These are phyloP conservation scores for Ataeniobius toweri DNA, from an alignment of 2,797 vertebrate species.

Conservation along the genomic window DNA sequence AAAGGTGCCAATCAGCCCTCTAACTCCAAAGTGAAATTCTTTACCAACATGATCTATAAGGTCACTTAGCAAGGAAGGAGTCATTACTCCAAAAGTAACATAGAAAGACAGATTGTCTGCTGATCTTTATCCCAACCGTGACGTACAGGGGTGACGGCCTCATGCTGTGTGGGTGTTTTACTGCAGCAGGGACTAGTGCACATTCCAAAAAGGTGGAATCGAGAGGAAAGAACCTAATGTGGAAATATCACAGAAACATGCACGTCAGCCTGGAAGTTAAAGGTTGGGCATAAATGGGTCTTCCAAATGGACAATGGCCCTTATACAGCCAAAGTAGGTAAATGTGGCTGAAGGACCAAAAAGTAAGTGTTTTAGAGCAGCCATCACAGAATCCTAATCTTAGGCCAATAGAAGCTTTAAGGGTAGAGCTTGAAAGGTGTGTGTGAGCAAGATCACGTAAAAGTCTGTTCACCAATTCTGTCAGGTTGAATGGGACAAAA, in stretches of 20 bases:
- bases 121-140: not conserved
- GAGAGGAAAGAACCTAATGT: not conserved
- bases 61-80: not conserved
- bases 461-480: not conserved
- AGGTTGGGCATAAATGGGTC: not conserved
- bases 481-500: not conserved
- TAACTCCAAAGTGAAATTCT: too few species aligned
- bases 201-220: too few species aligned
- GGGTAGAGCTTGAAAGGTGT: not conserved
- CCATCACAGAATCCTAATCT: not conserved
- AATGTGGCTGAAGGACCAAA: not conserved
- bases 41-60: not conserved
- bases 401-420: not conserved
- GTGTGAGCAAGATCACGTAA: not conserved
- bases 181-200: not conserved
- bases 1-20: not conserved
- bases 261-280: not conserved
- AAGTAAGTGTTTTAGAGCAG: not conserved
- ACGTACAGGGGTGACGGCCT: not conserved
- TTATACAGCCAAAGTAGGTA: not conserved
- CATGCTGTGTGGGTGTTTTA: not conserved
- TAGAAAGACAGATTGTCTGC: not conserved
- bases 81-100: not conserved
- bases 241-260: not conserved
- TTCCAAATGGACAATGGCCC: not conserved